phyloP scores from a whole-genome alignment of 1,140 invertebrate species.

The Zeugodacus cucurbitae region DNA sequence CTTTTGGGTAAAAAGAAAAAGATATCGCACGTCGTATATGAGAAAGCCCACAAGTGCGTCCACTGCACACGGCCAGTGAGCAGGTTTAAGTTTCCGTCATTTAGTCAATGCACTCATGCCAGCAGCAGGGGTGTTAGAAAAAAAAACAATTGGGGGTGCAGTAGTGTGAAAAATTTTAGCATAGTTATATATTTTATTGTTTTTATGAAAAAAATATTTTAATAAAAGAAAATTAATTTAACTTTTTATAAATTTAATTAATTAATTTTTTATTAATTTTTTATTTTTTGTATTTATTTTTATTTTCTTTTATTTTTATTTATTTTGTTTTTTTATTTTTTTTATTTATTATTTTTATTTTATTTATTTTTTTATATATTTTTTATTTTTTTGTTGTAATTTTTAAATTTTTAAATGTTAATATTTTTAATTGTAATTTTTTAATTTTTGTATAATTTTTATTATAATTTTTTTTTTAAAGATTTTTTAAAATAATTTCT shows the following conservation, averaged over 20 bases:
- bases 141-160: not conserved
- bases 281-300: not conserved
- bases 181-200: not conserved
- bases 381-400: not conserved
- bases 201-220: not conserved
- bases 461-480: not conserved
- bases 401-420: not conserved
- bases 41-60: not conserved
- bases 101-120: not conserved
- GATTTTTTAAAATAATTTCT: not conserved
- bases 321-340: not conserved
- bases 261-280: not conserved
- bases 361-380: not conserved
- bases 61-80: not conserved
- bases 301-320: not conserved
- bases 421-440: not conserved
- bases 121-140: not conserved
- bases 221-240: not conserved
- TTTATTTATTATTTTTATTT: not conserved
- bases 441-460: not conserved
- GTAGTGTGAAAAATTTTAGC: not conserved
- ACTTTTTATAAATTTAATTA: not conserved
- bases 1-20: not conserved
- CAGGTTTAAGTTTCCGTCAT: slow-evolving; percentile 9
- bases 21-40: not conserved